Percentiles rank a stretch among this genome's conserved stretches.
Evolutionary conservation across 2,113 vertebrate species (phyloP).

Genomic region (Peromyscus californicus): DNA sequence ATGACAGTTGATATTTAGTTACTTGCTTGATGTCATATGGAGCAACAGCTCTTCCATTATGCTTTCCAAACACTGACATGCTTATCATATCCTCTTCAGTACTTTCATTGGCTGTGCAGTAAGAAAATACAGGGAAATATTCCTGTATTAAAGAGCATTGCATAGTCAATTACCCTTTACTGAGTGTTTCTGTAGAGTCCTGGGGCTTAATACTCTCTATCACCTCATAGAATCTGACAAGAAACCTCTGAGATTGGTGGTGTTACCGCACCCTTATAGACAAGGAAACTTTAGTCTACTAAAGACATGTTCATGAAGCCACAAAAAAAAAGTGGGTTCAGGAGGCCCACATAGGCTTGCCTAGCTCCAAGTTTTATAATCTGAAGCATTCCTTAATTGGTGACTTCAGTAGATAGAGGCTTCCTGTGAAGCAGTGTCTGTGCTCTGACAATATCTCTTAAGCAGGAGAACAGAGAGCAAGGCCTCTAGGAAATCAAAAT

Average conservation of each 20-base stretch:
- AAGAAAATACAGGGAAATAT: neutral
- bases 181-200: neutral
- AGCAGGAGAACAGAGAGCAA: neutral
- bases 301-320: neutral
- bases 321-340: too few relatives aligned
- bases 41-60: neutral
- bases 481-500: neutral
- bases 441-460: neutral
- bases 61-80: neutral
- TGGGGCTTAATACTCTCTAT: neutral
- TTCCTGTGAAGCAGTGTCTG: neutral
- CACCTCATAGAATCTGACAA: neutral
- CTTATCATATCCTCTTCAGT: neutral
- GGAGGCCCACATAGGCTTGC: neutral
- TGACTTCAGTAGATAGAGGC: neutral
- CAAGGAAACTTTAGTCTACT: neutral
- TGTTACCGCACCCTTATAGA: neutral
- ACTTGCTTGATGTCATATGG: neutral
- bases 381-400: neutral
- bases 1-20: neutral
- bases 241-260: neutral
- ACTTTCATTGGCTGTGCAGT: neutral
- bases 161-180: neutral
- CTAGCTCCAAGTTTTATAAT: neutral
- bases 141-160: neutral